These are phyloP conservation scores for Trachelus stipa DNA, from an alignment of 2,888 invertebrate species.

Conservation along the genomic window DNA sequence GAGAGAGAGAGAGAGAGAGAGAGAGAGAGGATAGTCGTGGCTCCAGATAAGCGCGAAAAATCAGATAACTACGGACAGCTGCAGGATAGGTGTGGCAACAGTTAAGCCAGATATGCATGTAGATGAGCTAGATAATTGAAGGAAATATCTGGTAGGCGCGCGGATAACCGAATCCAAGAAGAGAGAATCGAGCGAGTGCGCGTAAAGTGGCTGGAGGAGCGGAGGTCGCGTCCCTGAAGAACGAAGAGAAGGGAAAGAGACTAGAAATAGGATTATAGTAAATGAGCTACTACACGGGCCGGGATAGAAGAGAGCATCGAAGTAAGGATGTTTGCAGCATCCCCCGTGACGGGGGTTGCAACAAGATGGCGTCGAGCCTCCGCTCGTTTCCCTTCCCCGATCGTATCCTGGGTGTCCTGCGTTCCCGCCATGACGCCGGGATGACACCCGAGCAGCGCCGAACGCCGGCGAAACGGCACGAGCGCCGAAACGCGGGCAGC, in stretches of 20 bases:
- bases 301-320: not conserved
- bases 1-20: too few species aligned
- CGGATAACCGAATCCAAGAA: not conserved
- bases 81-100: not conserved
- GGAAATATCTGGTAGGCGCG: not conserved
- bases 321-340: slow-evolving; percentile 48
- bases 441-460: slow-evolving; percentile 59
- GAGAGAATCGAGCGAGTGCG: not conserved
- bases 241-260: not conserved
- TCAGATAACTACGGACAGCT: not conserved
- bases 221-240: not conserved
- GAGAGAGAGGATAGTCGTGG: not conserved
- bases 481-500: slow-evolving; percentile 63
- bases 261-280: not conserved
- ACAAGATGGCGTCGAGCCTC: slow-evolving; percentile 17
- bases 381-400: slow-evolving; percentile 36
- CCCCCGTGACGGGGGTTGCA: slow-evolving; percentile 31
- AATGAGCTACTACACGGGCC: not conserved
- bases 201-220: not conserved
- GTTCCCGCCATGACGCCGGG: slow-evolving; percentile 64
- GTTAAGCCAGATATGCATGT: not conserved
- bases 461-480: slow-evolving; percentile 50
- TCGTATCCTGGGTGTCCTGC: slow-evolving; percentile 59
- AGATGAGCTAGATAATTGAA: not conserved
- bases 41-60: not conserved